These are phyloP conservation scores for Blera fallax DNA, from an alignment of 2,888 invertebrate genomes.

Conservation along the genomic window DNA sequence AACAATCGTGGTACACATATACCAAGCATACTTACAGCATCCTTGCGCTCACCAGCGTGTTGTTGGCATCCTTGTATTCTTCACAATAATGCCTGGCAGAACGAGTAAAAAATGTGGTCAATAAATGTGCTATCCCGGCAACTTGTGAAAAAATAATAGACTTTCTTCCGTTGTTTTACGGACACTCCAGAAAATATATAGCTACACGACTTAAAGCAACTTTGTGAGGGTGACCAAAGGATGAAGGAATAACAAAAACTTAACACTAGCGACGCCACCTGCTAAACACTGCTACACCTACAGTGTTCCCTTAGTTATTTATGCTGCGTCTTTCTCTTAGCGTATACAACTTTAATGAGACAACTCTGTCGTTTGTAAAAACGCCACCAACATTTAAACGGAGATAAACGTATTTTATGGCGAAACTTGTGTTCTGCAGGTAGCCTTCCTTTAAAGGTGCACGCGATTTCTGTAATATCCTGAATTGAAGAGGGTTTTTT, in stretches of 20 bases:
- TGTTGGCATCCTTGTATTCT: constrained; percentile 14
- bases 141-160: constrained; percentile 55
- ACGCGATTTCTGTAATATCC: not conserved
- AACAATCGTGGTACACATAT: constrained; percentile 4
- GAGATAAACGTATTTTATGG: constrained; percentile 28
- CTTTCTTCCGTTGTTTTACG: constrained; percentile 39
- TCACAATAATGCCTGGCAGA: not conserved
- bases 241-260: not conserved
- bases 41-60: constrained; percentile 7
- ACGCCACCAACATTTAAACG: constrained; percentile 19
- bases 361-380: constrained; percentile 23
- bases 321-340: constrained; percentile 37
- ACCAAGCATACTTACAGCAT: not conserved
- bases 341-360: constrained; percentile 59
- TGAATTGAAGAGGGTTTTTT: not conserved
- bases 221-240: not conserved
- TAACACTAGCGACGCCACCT: constrained; percentile 33
- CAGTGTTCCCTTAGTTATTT: constrained; percentile 40
- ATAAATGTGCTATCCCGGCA: constrained; percentile 50
- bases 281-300: constrained; percentile 36
- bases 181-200: constrained; percentile 21
- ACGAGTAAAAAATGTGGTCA: constrained; percentile 55
- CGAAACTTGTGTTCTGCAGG: not conserved
- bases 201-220: constrained; percentile 29
- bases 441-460: not conserved